Conservation (phyloP, 2,888 invertebrate genomes). For the Stenotaenia linearis region DNA sequence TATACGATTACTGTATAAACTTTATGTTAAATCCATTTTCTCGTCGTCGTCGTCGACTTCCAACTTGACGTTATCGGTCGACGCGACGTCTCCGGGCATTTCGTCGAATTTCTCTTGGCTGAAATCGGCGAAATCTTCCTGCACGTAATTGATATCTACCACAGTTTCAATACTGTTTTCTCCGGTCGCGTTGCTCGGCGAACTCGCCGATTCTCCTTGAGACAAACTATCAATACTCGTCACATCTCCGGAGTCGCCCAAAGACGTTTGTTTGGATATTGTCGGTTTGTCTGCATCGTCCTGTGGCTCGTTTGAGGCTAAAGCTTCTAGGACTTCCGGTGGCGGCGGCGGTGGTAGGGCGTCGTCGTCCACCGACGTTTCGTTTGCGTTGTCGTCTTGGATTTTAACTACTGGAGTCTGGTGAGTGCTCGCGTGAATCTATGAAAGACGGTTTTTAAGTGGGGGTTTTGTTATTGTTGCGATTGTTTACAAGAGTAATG, state of each 20-base stretch:
- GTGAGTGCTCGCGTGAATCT: not conserved
- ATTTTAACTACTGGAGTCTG: constrained; percentile 27
- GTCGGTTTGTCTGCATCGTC: constrained; percentile 14
- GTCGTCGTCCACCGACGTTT: not conserved
- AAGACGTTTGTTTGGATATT: constrained; percentile 10
- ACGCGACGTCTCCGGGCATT: not conserved
- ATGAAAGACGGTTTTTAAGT: not conserved
- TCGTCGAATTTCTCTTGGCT: not conserved
- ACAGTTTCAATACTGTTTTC: constrained; percentile 30
- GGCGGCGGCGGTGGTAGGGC: not conserved
- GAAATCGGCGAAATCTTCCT: constrained; percentile 13
- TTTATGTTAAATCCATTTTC: not conserved
- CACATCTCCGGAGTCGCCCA: not conserved
- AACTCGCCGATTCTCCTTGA: constrained; percentile 26
- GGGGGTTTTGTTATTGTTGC: too few relatives aligned
- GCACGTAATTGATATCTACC: not conserved
- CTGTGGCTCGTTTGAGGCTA: not conserved
- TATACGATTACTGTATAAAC: not conserved
- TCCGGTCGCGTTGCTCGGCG: constrained; percentile 31
- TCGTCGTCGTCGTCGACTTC: not conserved
- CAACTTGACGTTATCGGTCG: not conserved
- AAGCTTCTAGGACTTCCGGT: not conserved
- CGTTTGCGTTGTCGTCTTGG: constrained; percentile 26
- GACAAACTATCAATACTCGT: constrained; percentile 30
- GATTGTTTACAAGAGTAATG: too few relatives aligned